Conservation (phyloP, 2,888 invertebrate genomes). For the Stratiomys singularior region DNA sequence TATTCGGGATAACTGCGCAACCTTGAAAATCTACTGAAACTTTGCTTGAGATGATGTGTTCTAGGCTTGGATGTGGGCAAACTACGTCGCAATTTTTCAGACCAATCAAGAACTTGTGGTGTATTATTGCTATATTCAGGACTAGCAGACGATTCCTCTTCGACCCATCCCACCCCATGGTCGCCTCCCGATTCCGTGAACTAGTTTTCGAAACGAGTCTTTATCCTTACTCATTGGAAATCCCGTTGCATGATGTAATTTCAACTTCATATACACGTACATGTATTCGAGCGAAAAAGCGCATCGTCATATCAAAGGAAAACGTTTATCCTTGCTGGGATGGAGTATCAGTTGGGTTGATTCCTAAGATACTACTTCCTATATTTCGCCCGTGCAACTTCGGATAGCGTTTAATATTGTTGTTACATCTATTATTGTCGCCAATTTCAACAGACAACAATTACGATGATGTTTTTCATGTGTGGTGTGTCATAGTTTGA, state of each 20-base stretch:
- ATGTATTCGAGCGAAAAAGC: background rate
- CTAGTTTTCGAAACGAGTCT: too few species aligned
- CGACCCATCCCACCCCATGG: too few species aligned
- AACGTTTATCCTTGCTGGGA: background rate
- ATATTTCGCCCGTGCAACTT: too few species aligned
- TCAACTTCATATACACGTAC: background rate
- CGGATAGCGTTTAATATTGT: too few species aligned
- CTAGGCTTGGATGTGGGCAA: constrained; percentile 13
- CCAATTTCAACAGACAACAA: too few species aligned
- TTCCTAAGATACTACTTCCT: too few species aligned
- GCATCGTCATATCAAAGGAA: background rate
- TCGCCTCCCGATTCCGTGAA: too few species aligned
- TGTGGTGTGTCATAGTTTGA: background rate
- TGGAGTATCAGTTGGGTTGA: background rate
- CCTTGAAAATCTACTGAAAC: constrained; percentile 31
- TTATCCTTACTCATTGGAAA: background rate
- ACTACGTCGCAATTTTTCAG: constrained; percentile 45
- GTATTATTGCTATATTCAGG: background rate
- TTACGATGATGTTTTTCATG: too few species aligned
- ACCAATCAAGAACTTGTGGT: background rate
- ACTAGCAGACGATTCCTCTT: too few species aligned
- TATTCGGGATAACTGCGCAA: constrained; percentile 42
- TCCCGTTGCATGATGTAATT: constrained; percentile 28
- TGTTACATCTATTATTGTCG: too few species aligned
- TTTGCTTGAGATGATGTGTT: constrained; percentile 26